Conservation (phyloP, 1,140 invertebrate species). For the Penaeus indicus region DNA sequence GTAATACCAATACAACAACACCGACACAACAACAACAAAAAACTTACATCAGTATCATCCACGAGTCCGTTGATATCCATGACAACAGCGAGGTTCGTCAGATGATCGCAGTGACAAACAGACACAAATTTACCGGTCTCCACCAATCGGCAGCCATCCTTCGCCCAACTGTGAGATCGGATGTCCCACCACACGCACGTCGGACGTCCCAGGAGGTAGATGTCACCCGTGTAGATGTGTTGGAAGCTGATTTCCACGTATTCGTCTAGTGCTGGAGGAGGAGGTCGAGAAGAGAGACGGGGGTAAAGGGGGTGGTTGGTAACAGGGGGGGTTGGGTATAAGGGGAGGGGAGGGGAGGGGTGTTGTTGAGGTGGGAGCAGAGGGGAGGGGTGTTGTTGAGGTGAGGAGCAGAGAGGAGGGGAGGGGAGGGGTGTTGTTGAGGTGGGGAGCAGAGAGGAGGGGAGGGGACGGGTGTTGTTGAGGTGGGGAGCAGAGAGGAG, state of each 20-base stretch:
- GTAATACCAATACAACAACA: neutral
- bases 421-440: too few relatives aligned
- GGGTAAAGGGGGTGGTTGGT: too few relatives aligned
- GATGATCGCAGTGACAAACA: constrained; percentile 53
- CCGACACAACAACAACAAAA: neutral
- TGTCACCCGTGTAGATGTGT: neutral
- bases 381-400: too few relatives aligned
- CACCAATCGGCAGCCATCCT: constrained; percentile 1
- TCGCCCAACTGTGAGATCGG: neutral
- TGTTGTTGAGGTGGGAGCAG: too few relatives aligned
- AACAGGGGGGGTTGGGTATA: too few relatives aligned
- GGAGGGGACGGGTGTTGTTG: too few relatives aligned
- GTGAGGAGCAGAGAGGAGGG: too few relatives aligned
- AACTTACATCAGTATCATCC: constrained; percentile 45
- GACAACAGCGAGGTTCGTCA: constrained; percentile 41
- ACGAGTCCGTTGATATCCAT: constrained; percentile 53
- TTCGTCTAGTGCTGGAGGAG: neutral
- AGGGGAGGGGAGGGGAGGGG: too few relatives aligned
- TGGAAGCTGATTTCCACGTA: neutral
- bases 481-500: too few relatives aligned
- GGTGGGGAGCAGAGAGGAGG: too few relatives aligned
- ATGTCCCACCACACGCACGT: constrained; percentile 35
- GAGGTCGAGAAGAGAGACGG: too few relatives aligned
- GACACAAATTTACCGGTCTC: neutral
- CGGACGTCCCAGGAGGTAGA: neutral